phyloP scores from a whole-genome alignment of 2,113 vertebrate species.

The Halichoerus grypus region DNA sequence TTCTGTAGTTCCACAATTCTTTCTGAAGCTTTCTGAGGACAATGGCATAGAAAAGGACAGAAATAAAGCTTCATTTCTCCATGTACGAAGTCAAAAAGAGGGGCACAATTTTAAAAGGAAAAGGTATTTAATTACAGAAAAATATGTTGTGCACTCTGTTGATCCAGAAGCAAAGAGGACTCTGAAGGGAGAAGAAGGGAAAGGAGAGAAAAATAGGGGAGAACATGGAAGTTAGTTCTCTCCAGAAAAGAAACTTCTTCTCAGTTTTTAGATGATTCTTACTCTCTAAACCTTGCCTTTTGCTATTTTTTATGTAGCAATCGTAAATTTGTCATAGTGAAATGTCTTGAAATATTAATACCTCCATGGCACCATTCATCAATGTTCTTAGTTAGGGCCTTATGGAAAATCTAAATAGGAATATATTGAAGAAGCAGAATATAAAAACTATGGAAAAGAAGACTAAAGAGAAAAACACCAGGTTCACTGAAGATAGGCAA shows the following conservation, averaged over 20 bases:
- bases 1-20: not conserved
- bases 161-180: not conserved
- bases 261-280: not conserved
- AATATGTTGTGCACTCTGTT: not conserved
- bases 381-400: not conserved
- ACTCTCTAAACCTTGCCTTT: not conserved
- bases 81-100: not conserved
- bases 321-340: not conserved
- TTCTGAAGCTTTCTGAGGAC: not conserved
- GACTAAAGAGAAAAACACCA: not conserved
- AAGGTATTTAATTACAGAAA: not conserved
- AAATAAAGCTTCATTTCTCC: not conserved
- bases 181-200: not conserved
- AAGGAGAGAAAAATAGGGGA: not conserved
- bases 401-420: not conserved
- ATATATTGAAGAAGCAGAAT: not conserved
- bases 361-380: not conserved
- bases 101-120: not conserved
- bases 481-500: not conserved
- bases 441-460: not conserved
- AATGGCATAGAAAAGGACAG: not conserved
- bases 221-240: not conserved
- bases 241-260: not conserved
- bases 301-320: not conserved
- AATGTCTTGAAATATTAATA: not conserved